Conservation (phyloP, 2,888 invertebrate species). For the Cataglyphis albicans region DNA sequence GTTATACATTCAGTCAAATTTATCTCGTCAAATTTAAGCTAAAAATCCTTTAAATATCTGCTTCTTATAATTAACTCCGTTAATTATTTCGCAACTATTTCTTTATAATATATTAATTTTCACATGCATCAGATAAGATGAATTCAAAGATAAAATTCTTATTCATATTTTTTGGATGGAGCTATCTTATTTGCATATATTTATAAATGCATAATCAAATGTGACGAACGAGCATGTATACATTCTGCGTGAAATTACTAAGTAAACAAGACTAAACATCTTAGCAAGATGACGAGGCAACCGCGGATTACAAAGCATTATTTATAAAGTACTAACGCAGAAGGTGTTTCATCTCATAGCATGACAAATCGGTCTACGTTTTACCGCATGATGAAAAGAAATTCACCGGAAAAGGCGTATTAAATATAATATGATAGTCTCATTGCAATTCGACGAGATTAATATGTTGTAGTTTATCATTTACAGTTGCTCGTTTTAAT, state of each 20-base stretch:
- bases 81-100: conserved; percentile 3
- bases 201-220: conserved; percentile 1
- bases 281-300: conserved; percentile 37
- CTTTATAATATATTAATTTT: not conserved
- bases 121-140: not conserved
- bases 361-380: conserved; percentile 12
- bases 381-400: not conserved
- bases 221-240: conserved; percentile 17
- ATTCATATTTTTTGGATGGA: not conserved
- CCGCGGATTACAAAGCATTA: conserved; percentile 32
- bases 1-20: not conserved
- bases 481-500: not conserved
- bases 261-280: conserved; percentile 39
- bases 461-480: not conserved
- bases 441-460: not conserved
- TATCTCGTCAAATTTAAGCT: not conserved
- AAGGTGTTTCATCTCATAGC: conserved; percentile 7
- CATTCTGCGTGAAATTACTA: conserved; percentile 39
- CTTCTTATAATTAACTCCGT: not conserved
- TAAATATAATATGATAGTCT: not conserved
- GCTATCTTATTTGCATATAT: conserved; percentile 15
- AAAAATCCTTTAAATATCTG: not conserved
- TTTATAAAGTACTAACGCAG: conserved; percentile 27
- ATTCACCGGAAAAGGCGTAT: not conserved
- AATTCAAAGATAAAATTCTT: not conserved